Evolutionary conservation across 2,113 vertebrate species (phyloP).

Genomic region (Sclerurus mexicanus): DNA sequence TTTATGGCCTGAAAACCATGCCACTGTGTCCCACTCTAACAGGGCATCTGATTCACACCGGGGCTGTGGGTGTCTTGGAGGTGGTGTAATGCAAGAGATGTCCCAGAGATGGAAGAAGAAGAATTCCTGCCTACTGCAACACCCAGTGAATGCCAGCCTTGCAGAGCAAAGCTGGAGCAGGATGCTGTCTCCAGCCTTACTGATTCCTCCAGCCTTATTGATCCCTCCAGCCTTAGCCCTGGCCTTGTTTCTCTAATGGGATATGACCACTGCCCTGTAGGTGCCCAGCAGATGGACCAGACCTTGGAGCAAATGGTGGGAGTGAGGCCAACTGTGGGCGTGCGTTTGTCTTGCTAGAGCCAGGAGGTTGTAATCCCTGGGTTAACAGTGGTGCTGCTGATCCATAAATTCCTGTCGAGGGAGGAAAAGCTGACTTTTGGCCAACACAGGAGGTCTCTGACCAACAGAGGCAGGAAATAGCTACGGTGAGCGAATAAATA

Average conservation of each 20-base stretch:
- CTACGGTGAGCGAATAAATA: constrained; percentile 47
- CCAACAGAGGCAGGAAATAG: constrained; percentile 64
- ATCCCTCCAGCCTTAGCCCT: neutral
- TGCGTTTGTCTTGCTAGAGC: neutral
- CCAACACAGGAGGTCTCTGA: constrained; percentile 43
- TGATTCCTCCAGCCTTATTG: neutral
- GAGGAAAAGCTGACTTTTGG: constrained; percentile 49
- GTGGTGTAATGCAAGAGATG: neutral
- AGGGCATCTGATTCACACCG: neutral
- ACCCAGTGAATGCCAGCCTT: neutral
- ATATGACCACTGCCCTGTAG: neutral
- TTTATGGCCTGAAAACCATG: neutral
- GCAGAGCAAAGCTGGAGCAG: neutral
- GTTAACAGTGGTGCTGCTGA: neutral
- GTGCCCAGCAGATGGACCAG: neutral
- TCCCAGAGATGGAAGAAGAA: neutral
- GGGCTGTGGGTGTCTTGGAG: neutral
- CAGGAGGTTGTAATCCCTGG: neutral
- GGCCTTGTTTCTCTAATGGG: neutral
- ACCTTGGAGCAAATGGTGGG: neutral
- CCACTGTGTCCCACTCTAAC: accelerated
- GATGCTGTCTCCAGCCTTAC: neutral
- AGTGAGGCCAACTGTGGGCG: accelerated
- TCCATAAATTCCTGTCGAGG: neutral
- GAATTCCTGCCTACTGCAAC: neutral